Evolutionary conservation across 2,797 vertebrate genomes (phyloP).

Genomic region (Buceros bicornis): DNA sequence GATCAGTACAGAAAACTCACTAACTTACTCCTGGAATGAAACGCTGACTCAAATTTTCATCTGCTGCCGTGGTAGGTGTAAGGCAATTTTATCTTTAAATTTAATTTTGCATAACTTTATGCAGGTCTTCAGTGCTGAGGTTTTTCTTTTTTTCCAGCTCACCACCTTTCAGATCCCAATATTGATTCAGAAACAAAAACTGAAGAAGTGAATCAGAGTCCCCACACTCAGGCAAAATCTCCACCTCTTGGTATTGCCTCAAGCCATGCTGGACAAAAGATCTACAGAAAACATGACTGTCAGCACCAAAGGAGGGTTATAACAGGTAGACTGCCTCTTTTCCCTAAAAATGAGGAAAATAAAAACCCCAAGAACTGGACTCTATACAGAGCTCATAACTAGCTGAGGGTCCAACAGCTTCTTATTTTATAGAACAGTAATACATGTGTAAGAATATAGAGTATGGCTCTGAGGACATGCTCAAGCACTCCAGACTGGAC

Average conservation of each 20-base stretch:
- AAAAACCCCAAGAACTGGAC: not conserved
- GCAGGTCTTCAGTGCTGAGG: accelerated
- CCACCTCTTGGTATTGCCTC: not conserved
- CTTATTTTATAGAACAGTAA: not conserved
- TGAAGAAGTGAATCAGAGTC: not conserved
- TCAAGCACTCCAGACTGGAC: not conserved
- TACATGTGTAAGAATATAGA: accelerated
- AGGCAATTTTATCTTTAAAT: not conserved
- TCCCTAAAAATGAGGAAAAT: not conserved
- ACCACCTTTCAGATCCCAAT: not conserved
- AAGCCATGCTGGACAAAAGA: not conserved
- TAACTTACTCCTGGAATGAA: conserved; percentile 4
- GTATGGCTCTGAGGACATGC: not conserved
- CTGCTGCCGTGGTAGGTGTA: not conserved
- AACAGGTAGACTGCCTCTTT: not conserved
- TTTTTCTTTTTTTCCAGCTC: not conserved
- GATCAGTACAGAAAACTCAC: conserved; percentile 5
- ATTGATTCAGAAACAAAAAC: not conserved
- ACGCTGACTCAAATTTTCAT: not conserved
- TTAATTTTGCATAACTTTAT: not conserved
- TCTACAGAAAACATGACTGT: not conserved
- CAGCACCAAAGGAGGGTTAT: not conserved
- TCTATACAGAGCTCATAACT: not conserved
- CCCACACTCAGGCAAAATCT: not conserved
- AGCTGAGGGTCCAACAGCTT: not conserved